Percentiles rank a stretch among this genome's conserved stretches.
Conservation (phyloP, 2,113 vertebrate species). For the Oreochromis aureus region DNA sequence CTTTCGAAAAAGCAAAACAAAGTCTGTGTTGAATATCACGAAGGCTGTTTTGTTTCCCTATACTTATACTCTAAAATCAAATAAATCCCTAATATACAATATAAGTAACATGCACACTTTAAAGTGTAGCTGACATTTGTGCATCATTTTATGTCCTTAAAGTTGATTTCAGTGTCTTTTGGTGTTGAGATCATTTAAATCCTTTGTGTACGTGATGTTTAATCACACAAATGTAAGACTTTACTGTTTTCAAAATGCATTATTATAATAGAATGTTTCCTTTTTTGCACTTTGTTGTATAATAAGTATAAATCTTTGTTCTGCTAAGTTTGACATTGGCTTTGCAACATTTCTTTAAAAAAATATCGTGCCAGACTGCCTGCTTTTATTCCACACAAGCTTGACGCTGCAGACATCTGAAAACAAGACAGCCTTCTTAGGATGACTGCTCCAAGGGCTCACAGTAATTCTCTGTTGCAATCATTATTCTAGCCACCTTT, state of each 20-base stretch:
- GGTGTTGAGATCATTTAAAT: not conserved
- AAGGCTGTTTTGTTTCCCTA: not conserved
- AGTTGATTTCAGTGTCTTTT: not conserved
- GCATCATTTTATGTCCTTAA: fast-evolving
- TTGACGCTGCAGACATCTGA: slow-evolving; percentile 7
- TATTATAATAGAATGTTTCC: not conserved
- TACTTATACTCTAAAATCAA: not conserved
- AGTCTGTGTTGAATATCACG: not conserved
- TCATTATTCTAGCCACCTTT: slow-evolving; percentile 55
- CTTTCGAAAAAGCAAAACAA: not conserved
- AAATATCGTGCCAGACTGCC: not conserved
- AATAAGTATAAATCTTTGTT: not conserved
- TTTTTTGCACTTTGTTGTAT: not conserved
- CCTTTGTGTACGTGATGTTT: not conserved
- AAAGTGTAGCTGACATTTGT: not conserved
- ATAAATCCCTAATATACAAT: not conserved
- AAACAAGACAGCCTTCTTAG: slow-evolving; percentile 23
- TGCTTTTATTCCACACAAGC: not conserved
- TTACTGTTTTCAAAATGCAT: not conserved
- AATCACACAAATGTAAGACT: not conserved
- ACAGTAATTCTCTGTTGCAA: slow-evolving; percentile 27
- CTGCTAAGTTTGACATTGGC: not conserved
- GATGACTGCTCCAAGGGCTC: slow-evolving; percentile 23
- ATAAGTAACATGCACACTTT: not conserved
- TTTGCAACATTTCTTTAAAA: not conserved